phyloP scores from a whole-genome alignment of 2,113 vertebrate genomes.

The Oncorhynchus keta region DNA sequence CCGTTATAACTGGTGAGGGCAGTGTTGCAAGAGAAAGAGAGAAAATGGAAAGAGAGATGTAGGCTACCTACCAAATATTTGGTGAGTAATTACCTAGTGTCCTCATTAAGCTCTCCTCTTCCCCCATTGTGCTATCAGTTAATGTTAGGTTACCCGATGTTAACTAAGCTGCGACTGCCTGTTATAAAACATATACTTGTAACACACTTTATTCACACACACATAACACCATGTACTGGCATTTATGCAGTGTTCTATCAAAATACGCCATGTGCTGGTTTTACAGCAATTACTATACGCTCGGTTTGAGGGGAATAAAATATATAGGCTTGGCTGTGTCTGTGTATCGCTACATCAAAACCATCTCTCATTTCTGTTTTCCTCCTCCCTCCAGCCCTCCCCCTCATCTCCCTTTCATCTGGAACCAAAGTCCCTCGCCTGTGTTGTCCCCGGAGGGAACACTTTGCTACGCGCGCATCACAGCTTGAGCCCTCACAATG shows the following conservation, averaged over 20 bases:
- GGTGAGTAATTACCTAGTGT: constrained; percentile 33
- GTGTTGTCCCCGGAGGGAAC: constrained; percentile 62
- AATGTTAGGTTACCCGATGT: constrained; percentile 30
- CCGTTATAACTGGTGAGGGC: background rate
- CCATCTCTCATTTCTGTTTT: constrained; percentile 51
- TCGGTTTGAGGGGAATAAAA: constrained; percentile 42
- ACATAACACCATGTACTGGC: constrained; percentile 41
- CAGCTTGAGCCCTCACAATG: constrained; percentile 64
- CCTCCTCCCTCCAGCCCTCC: constrained; percentile 13
- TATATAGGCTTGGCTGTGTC: constrained; percentile 42
- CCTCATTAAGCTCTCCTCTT: background rate
- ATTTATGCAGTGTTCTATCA: constrained; percentile 61
- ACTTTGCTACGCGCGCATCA: constrained; percentile 62
- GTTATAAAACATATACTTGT: constrained; percentile 11
- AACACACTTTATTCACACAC: constrained; percentile 43
- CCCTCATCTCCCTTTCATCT: constrained; percentile 64
- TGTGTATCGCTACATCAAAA: constrained; percentile 58
- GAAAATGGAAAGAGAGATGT: background rate
- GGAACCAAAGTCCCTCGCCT: constrained; percentile 70
- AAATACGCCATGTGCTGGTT: constrained; percentile 42
- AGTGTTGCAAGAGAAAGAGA: background rate
- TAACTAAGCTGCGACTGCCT: constrained; percentile 21
- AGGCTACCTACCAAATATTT: constrained; percentile 38
- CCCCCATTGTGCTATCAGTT: background rate
- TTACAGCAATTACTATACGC: constrained; percentile 50